phyloP scores from a whole-genome alignment of 2,113 vertebrate genomes.

The Calypte anna region DNA sequence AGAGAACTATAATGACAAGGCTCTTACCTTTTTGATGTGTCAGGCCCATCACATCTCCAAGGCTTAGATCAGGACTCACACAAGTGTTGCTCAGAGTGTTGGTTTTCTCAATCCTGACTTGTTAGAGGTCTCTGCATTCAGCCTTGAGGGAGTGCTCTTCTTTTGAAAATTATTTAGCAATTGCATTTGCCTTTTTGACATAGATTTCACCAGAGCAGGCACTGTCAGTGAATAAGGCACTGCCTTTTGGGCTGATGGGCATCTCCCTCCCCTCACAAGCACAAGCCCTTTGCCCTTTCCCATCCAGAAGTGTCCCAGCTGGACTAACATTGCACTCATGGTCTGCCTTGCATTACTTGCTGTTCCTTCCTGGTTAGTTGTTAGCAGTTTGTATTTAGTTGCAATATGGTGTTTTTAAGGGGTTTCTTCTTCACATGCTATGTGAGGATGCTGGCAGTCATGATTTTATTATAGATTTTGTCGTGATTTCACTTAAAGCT shows the following conservation, averaged over 20 bases:
- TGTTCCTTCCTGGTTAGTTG: not conserved
- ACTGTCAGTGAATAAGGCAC: not conserved
- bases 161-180: not conserved
- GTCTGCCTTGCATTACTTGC: not conserved
- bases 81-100: not conserved
- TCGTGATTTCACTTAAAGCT: not conserved
- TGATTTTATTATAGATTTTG: not conserved
- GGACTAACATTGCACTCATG: accelerated
- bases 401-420: not conserved
- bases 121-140: not conserved
- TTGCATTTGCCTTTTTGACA: not conserved
- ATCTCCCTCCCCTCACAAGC: not conserved
- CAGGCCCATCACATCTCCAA: not conserved
- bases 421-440: not conserved
- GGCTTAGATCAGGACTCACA: not conserved
- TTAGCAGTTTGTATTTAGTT: not conserved
- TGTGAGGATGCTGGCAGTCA: not conserved
- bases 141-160: not conserved
- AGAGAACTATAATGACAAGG: not conserved
- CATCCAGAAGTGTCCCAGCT: not conserved
- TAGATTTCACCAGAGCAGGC: not conserved
- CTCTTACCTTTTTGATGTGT: not conserved
- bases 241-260: not conserved
- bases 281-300: not conserved
- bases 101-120: not conserved